Evolutionary conservation across 2,113 vertebrate genomes (phyloP).

Genomic region (Vulpes ferrilata): DNA sequence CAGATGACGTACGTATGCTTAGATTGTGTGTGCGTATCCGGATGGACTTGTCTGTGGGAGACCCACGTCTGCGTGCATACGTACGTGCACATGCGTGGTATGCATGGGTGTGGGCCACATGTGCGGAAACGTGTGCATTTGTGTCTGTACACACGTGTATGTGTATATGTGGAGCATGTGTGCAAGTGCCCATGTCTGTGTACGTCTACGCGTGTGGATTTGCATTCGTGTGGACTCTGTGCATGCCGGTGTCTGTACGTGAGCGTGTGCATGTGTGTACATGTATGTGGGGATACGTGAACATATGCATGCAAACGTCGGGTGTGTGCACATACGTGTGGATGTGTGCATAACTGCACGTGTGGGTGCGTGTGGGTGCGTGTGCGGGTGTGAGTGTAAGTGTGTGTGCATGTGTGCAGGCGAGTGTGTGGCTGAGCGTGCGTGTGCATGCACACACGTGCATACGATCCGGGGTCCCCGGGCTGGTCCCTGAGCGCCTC

Average conservation of each 20-base stretch:
- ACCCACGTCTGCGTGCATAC: not conserved
- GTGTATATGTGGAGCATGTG: not conserved
- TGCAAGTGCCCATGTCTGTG: not conserved
- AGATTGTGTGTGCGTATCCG: not conserved
- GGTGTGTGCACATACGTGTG: not conserved
- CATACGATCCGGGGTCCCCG: not conserved
- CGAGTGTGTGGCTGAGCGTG: not conserved
- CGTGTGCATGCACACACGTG: not conserved
- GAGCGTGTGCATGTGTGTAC: not conserved
- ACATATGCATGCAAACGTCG: too few relatives aligned
- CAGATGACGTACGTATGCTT: not conserved
- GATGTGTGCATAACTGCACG: not conserved
- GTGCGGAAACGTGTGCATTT: not conserved
- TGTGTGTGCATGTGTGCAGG: accelerated
- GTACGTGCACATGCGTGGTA: accelerated
- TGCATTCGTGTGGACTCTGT: not conserved
- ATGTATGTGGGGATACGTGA: not conserved
- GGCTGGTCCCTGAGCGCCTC: not conserved
- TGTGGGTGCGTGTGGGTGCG: not conserved
- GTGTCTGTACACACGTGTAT: not conserved
- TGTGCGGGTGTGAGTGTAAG: accelerated
- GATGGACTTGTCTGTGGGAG: not conserved
- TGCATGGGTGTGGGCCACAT: not conserved
- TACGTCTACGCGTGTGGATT: accelerated
- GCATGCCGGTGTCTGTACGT: not conserved